Conservation (phyloP, 2,888 invertebrate genomes). For the Desoria tigrina region DNA sequence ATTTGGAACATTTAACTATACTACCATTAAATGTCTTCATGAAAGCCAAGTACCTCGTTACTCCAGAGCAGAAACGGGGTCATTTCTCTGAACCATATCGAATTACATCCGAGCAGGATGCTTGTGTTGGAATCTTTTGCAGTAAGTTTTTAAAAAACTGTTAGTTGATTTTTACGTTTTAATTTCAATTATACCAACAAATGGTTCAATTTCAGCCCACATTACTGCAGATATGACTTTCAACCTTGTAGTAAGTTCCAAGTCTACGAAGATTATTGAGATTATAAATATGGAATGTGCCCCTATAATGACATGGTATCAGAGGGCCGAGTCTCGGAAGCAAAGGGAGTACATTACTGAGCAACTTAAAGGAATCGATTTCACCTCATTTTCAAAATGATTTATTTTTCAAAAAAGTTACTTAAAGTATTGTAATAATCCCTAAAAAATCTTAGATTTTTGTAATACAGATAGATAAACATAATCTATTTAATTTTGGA, state of each 20-base stretch:
- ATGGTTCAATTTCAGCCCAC: slow-evolving; percentile 60
- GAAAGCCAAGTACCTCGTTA: slow-evolving; percentile 64
- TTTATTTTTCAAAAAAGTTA: too few relatives aligned
- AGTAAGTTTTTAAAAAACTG: slow-evolving; percentile 56
- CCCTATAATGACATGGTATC: slow-evolving; percentile 62
- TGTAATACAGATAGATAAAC: too few relatives aligned
- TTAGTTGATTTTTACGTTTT: too few relatives aligned
- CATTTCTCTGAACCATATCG: slow-evolving; percentile 56
- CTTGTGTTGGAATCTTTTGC: slow-evolving; percentile 63
- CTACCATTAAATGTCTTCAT: slow-evolving; percentile 67
- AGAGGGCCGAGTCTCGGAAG: slow-evolving; percentile 62
- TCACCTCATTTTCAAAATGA: slow-evolving; percentile 19
- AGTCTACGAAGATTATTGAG: slow-evolving; percentile 62
- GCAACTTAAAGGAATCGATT: slow-evolving; percentile 51
- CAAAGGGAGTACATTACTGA: slow-evolving; percentile 56
- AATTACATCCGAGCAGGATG: slow-evolving; percentile 66
- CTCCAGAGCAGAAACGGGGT: slow-evolving; percentile 57
- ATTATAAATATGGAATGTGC: slow-evolving; percentile 67
- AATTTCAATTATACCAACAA: slow-evolving; percentile 1
- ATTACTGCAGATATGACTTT: slow-evolving; percentile 67
- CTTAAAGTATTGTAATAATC: too few relatives aligned
- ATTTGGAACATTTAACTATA: slow-evolving; percentile 67
- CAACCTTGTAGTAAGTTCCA: slow-evolving; percentile 46
- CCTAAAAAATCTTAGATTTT: too few relatives aligned
- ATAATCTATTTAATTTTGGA: too few relatives aligned